Evolutionary conservation across 2,113 vertebrate genomes (phyloP).

Genomic region (Atherinomorus stipes): DNA sequence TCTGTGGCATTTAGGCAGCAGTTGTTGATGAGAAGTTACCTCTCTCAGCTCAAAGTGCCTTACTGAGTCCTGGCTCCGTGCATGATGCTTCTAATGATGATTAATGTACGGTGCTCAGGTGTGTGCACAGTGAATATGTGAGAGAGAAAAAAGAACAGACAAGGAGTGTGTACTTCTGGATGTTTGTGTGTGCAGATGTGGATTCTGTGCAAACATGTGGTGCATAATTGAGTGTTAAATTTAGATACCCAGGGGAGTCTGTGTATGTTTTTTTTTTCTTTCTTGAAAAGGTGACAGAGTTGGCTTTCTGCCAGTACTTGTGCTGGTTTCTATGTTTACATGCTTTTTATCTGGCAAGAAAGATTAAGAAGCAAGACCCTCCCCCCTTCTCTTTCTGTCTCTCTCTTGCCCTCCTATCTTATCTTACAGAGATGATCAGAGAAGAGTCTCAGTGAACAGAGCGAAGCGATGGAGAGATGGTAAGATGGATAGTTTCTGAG

Average conservation of each 20-base stretch:
- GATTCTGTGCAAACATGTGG: conserved; percentile 46
- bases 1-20: conserved; percentile 66
- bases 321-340: conserved; percentile 60
- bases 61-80: conserved; percentile 51
- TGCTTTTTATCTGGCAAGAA: conserved; percentile 58
- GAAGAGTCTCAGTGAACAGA: conserved; percentile 81
- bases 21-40: conserved; percentile 62
- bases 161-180: conserved; percentile 36
- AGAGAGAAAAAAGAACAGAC: conserved; percentile 35
- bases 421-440: conserved; percentile 80
- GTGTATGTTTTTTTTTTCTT: conserved; percentile 21
- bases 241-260: conserved; percentile 26
- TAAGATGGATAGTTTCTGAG: conserved; percentile 73
- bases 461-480: conserved; percentile 87
- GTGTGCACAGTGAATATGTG: conserved; percentile 52
- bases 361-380: conserved; percentile 57
- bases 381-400: conserved; percentile 46
- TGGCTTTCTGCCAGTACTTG: conserved; percentile 40
- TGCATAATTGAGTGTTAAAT: conserved; percentile 56
- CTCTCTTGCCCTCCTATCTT: conserved; percentile 57
- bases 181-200: conserved; percentile 58
- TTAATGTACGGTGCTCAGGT: conserved; percentile 68
- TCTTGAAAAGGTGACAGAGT: conserved; percentile 38
- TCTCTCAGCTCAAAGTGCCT: conserved; percentile 62
- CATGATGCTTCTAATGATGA: conserved; percentile 64